These are phyloP conservation scores for Bettongia penicillata DNA, from an alignment of 2,113 vertebrate species.

Conservation along the genomic window DNA sequence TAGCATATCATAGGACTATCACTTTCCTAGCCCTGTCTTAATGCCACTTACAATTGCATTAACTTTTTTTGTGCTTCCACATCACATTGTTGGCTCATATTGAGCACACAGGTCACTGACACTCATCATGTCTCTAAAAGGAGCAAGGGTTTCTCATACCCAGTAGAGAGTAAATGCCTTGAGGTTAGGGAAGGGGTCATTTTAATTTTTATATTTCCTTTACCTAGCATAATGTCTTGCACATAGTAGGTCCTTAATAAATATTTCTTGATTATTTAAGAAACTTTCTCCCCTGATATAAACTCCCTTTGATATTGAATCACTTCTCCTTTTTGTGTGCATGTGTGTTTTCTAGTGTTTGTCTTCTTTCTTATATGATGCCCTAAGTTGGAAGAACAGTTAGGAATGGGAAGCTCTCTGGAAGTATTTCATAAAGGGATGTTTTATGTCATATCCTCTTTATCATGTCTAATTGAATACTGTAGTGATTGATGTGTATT, in stretches of 20 bases:
- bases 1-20: not conserved
- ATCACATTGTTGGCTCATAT: not conserved
- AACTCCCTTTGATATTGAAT: not conserved
- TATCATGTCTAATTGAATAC: not conserved
- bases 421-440: not conserved
- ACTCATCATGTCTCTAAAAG: not conserved
- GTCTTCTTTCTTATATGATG: not conserved
- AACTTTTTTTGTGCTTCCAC: not conserved
- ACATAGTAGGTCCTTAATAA: not conserved
- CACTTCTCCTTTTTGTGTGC: not conserved
- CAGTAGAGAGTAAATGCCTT: not conserved
- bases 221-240: not conserved
- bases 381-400: not conserved
- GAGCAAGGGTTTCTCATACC: not conserved
- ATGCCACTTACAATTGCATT: not conserved
- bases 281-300: not conserved
- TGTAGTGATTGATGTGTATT: not conserved
- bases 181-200: not conserved
- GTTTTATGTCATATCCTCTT: not conserved
- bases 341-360: not conserved
- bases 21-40: not conserved
- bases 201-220: not conserved
- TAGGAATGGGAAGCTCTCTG: not conserved
- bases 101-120: not conserved
- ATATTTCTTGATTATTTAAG: not conserved